Conservation (phyloP, 1,140 invertebrate species). For the Cheumatopsyche charites region DNA sequence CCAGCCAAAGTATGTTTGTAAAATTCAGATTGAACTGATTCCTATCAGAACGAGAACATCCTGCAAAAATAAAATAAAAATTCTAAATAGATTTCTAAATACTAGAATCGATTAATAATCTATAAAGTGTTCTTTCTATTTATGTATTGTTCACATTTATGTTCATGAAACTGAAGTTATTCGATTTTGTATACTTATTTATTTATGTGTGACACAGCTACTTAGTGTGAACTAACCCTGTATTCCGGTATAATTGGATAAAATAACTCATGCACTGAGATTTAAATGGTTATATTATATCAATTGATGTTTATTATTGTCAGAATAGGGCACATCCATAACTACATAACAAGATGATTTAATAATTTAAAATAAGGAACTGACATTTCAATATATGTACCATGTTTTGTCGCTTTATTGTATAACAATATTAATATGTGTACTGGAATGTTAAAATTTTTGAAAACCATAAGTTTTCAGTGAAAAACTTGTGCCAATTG, state of each 20-base stretch:
- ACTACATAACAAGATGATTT: slow-evolving; percentile 17
- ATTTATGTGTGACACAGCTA: too few relatives aligned
- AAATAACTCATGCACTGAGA: background rate
- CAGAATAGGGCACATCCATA: slow-evolving; percentile 17
- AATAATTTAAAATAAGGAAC: slow-evolving; percentile 9
- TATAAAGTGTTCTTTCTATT: too few relatives aligned
- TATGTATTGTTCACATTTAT: too few relatives aligned
- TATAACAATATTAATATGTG: too few relatives aligned
- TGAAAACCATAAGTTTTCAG: too few relatives aligned
- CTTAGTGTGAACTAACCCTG: background rate
- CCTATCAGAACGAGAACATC: slow-evolving; percentile 75
- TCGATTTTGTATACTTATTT: too few relatives aligned
- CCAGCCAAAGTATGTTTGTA: slow-evolving; percentile 80
- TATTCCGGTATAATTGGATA: slow-evolving; percentile 5
- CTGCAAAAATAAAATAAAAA: slow-evolving; percentile 44
- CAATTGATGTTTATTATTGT: slow-evolving; percentile 36
- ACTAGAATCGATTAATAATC: too few relatives aligned
- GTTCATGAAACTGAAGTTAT: background rate
- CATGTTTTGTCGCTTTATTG: too few relatives aligned
- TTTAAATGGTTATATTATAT: slow-evolving; percentile 28
- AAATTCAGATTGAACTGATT: slow-evolving; percentile 81
- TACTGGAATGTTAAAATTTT: too few relatives aligned
- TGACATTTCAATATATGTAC: background rate
- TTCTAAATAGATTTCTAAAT: too few relatives aligned
- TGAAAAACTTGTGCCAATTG: too few relatives aligned